These are phyloP conservation scores for Mobula birostris DNA, from an alignment of 2,113 vertebrate genomes.

Conservation along the genomic window DNA sequence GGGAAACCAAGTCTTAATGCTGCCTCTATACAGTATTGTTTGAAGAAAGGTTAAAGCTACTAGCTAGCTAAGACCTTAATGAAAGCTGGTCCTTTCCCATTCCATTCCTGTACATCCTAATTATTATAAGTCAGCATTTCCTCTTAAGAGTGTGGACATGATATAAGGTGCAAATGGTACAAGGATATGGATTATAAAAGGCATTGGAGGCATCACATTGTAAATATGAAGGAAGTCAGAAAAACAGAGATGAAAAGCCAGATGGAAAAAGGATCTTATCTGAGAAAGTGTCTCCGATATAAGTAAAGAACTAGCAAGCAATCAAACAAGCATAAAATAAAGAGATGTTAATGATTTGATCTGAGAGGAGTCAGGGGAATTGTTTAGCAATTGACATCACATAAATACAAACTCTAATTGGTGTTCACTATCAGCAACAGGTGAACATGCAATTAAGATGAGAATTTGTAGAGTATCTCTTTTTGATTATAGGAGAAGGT, in stretches of 20 bases:
- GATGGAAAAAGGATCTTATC: background rate
- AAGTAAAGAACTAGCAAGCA: background rate
- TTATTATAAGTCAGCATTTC: background rate
- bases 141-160: background rate
- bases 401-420: background rate
- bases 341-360: too few relatives aligned
- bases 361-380: background rate
- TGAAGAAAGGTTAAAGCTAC: background rate
- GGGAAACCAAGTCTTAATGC: background rate
- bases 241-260: background rate
- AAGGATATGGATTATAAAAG: background rate
- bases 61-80: background rate
- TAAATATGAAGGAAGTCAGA: background rate
- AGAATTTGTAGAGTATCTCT: background rate
- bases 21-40: background rate
- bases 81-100: background rate
- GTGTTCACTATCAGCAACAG: background rate
- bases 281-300: background rate
- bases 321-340: too few relatives aligned
- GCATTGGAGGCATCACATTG: background rate
- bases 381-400: background rate
- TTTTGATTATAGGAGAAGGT: background rate
- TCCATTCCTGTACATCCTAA: background rate
- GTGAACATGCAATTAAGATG: background rate
- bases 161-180: background rate